Conservation (phyloP, 2,797 vertebrate genomes). For the Coilia nasus region DNA sequence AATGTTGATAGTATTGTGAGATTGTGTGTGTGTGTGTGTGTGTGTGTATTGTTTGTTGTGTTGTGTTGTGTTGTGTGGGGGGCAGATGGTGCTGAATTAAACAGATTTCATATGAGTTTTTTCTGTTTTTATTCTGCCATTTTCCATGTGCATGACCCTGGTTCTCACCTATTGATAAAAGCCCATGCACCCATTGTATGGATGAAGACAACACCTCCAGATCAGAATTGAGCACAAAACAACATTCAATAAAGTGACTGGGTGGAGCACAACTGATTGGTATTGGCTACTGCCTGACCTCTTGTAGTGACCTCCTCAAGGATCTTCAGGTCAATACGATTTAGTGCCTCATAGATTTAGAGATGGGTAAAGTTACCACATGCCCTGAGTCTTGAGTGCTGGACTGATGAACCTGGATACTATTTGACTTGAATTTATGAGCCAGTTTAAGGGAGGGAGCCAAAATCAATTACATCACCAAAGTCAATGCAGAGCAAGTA, state of each 20-base stretch:
- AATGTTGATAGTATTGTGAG: not conserved
- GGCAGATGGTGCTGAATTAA: not conserved
- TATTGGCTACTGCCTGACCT: not conserved
- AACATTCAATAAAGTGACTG: not conserved
- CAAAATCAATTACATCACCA: not conserved
- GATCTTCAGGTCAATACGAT: not conserved
- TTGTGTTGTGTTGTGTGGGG: not conserved
- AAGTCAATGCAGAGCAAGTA: not conserved
- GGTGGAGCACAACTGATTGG: slow-evolving; percentile 1
- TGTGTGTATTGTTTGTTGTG: not conserved
- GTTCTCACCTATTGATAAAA: not conserved
- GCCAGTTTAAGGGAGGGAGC: not conserved
- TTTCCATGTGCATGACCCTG: slow-evolving; percentile 4
- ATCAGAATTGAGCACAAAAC: not conserved
- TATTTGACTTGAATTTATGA: not conserved
- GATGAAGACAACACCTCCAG: slow-evolving; percentile 4
- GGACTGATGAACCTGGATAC: not conserved
- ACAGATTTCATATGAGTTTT: not conserved
- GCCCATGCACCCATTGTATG: not conserved
- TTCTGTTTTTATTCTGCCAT: not conserved
- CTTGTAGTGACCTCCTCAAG: not conserved
- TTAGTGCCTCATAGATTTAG: not conserved
- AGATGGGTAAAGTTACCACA: not conserved
- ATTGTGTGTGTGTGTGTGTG: not conserved
- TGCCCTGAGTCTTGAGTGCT: not conserved